Percentiles rank a stretch among this genome's conserved stretches.
Evolutionary conservation across 2,113 vertebrate genomes (phyloP).

Genomic region (Mastomys coucha): DNA sequence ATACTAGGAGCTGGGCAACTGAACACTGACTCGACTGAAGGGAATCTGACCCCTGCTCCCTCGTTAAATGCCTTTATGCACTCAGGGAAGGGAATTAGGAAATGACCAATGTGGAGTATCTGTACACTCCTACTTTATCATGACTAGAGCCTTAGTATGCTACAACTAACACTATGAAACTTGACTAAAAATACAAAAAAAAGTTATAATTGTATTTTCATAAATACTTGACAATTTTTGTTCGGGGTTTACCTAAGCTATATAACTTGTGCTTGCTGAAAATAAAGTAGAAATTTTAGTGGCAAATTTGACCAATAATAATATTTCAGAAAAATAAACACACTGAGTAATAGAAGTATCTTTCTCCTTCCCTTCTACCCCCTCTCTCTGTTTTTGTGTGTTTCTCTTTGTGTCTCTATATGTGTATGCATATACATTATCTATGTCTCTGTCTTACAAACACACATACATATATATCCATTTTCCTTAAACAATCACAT

Average conservation of each 20-base stretch:
- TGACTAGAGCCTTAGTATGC: background rate
- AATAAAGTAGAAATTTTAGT: constrained; percentile 15
- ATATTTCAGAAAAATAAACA: constrained; percentile 78
- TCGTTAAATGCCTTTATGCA: background rate
- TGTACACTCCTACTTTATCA: background rate
- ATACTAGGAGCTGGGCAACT: background rate
- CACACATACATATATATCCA: background rate
- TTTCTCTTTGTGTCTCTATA: background rate
- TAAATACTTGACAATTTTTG: background rate
- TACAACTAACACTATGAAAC: background rate
- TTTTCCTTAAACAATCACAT: constrained; percentile 56
- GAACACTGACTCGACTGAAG: background rate
- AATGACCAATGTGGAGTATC: background rate
- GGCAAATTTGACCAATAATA: background rate
- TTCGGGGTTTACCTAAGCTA: background rate
- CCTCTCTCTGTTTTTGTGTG: no score
- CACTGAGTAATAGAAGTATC: background rate
- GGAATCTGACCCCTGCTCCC: background rate
- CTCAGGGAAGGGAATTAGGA: background rate
- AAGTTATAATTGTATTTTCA: background rate
- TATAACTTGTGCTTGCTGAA: background rate
- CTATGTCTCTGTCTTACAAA: background rate
- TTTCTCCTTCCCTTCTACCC: background rate
- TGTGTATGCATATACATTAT: background rate
- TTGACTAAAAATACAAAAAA: background rate